Conservation (phyloP, 1,140 invertebrate species). For the Dreissena polymorpha region DNA sequence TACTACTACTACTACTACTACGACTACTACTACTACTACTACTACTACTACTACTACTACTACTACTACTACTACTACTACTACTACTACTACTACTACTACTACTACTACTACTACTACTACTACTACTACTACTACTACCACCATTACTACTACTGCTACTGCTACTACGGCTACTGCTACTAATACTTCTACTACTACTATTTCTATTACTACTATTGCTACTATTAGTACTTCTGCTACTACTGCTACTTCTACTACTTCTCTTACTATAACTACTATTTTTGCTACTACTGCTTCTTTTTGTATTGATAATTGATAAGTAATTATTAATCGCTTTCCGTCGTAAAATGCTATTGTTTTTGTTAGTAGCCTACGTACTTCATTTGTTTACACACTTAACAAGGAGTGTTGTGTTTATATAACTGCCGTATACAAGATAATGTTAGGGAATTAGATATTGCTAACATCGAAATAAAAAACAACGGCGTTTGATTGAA, state of each 20-base stretch:
- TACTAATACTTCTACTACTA: neutral
- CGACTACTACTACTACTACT: conserved; percentile 38
- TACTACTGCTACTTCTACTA: neutral
- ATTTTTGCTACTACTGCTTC: neutral
- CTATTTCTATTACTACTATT: neutral
- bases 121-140: conserved; percentile 44
- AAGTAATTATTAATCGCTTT: too few species aligned
- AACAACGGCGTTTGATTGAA: too few species aligned
- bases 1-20: conserved; percentile 26
- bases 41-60: conserved; percentile 47
- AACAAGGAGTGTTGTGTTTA: too few species aligned
- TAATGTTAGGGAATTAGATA: too few species aligned
- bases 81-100: conserved; percentile 36
- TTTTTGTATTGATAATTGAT: too few species aligned
- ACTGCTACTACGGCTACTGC: conserved; percentile 1
- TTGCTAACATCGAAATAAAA: too few species aligned
- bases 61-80: conserved; percentile 34
- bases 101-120: conserved; percentile 46
- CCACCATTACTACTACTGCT: conserved; percentile 25
- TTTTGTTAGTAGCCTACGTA: too few species aligned
- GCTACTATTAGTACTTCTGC: neutral
- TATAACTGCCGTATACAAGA: too few species aligned
- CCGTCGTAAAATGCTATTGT: too few species aligned
- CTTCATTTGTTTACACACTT: too few species aligned
- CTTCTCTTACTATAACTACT: neutral